Evolutionary conservation across 2,113 vertebrate species (phyloP).

Genomic region (Cryptotis parvus): DNA sequence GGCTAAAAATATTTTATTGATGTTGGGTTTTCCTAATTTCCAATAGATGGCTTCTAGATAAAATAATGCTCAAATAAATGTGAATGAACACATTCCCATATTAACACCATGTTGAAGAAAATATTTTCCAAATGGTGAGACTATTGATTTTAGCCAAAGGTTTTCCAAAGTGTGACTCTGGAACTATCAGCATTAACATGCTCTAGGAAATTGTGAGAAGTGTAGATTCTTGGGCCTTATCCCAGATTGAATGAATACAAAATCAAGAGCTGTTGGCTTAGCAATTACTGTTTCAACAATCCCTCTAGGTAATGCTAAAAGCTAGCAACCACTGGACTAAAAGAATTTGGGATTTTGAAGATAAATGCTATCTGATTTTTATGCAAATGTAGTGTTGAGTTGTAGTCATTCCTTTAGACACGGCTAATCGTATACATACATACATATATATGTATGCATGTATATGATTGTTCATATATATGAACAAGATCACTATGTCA

Average conservation of each 20-base stretch:
- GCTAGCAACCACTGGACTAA: slow-evolving; percentile 17
- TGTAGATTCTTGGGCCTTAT: not conserved
- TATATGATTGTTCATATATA: too few relatives aligned
- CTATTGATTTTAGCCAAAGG: not conserved
- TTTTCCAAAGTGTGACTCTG: not conserved
- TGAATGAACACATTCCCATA: slow-evolving; percentile 1
- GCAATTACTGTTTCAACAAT: not conserved
- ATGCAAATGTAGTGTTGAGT: not conserved
- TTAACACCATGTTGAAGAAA: slow-evolving; percentile 41
- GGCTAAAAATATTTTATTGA: slow-evolving; percentile 18
- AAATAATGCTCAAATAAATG: not conserved
- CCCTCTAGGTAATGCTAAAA: not conserved
- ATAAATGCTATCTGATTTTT: slow-evolving; percentile 17
- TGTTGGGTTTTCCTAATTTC: not conserved
- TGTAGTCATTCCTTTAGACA: not conserved
- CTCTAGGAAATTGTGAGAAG: not conserved
- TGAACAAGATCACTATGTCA: not conserved
- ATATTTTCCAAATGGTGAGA: not conserved
- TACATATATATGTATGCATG: too few relatives aligned
- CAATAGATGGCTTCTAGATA: not conserved
- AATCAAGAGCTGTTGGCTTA: not conserved
- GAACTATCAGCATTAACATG: not conserved
- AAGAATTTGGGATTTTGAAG: not conserved
- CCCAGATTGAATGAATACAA: not conserved
- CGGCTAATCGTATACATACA: too few relatives aligned